Percentiles rank a stretch among this genome's conserved stretches.
Conservation (phyloP, 2,888 invertebrate genomes). For the Lobophora halterata region DNA sequence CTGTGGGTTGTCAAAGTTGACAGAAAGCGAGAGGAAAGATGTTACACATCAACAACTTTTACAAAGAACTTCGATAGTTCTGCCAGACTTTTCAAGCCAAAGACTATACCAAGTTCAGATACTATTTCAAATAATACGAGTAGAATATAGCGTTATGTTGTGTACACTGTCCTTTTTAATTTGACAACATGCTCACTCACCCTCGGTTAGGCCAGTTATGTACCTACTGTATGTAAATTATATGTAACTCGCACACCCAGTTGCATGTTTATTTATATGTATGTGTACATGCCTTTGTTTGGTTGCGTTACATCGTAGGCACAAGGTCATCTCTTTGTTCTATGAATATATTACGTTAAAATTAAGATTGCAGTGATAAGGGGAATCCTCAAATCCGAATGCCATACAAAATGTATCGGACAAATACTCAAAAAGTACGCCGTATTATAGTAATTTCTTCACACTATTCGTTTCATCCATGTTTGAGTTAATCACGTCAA, state of each 20-base stretch:
- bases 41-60: too few species aligned
- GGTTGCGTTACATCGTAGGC: slow-evolving; percentile 28
- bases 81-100: too few species aligned
- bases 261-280: slow-evolving; percentile 47
- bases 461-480: too few species aligned
- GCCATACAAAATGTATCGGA: background rate
- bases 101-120: too few species aligned
- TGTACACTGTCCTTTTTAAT: slow-evolving; percentile 5
- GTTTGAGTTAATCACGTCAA: too few species aligned
- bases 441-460: too few species aligned
- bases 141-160: background rate
- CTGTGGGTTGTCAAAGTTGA: too few species aligned
- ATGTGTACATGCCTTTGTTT: slow-evolving; percentile 42
- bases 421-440: too few species aligned
- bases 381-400: slow-evolving; percentile 22
- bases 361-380: slow-evolving; percentile 29
- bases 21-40: too few species aligned
- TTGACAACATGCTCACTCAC: slow-evolving; percentile 8
- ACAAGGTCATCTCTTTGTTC: slow-evolving; percentile 50
- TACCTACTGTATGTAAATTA: slow-evolving; percentile 23
- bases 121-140: background rate
- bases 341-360: slow-evolving; percentile 36
- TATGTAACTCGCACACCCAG: slow-evolving; percentile 23
- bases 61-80: too few species aligned
- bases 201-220: slow-evolving; percentile 9